phyloP scores from a whole-genome alignment of 2,797 vertebrate genomes.

The Luscinia luscinia region DNA sequence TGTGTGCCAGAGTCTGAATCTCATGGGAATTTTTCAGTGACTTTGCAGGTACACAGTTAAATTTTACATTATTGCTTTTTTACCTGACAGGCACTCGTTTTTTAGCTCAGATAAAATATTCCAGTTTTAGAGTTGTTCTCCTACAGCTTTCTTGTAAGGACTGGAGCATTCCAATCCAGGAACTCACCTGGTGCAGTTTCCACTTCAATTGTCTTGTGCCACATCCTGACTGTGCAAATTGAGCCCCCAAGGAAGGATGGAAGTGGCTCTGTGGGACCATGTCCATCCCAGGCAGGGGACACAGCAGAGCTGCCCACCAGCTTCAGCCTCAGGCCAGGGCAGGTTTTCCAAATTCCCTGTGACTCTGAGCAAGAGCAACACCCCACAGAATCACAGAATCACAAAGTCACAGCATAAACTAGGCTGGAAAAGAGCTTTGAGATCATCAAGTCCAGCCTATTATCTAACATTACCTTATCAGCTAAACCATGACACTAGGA shows the following conservation, averaged over 20 bases:
- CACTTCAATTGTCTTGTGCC: background rate
- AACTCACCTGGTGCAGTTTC: background rate
- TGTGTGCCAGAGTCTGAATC: background rate
- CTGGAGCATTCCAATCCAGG: background rate
- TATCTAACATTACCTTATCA: background rate
- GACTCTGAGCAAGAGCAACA: background rate
- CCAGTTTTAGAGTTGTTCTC: background rate
- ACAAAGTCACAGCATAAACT: background rate
- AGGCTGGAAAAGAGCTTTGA: background rate
- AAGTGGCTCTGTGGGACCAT: background rate
- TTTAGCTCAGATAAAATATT: background rate
- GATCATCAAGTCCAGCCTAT: background rate
- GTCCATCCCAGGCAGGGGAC: background rate
- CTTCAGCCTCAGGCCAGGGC: background rate
- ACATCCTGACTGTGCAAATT: background rate
- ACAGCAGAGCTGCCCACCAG: background rate
- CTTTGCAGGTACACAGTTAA: background rate
- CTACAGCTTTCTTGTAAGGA: background rate
- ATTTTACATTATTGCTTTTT: background rate
- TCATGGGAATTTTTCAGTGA: background rate
- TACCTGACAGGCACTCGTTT: background rate
- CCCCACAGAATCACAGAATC: background rate
- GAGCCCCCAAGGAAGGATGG: background rate
- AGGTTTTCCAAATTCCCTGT: background rate
- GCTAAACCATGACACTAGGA: background rate